Percentiles rank a stretch among this genome's conserved stretches.
phyloP scores from a whole-genome alignment of 1,140 invertebrate genomes.

The Drosophila tristis region DNA sequence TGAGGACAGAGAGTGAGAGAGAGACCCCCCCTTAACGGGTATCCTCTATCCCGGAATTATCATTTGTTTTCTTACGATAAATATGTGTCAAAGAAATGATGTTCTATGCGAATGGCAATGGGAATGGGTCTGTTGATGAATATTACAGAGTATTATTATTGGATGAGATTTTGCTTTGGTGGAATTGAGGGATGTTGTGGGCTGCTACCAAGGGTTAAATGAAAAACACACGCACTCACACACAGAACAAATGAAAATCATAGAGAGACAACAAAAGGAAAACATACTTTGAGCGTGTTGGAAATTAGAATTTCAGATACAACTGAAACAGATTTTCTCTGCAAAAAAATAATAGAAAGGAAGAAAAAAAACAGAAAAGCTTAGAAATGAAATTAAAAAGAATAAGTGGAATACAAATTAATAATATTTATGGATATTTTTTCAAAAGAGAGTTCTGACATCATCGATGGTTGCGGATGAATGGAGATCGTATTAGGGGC shows the following conservation, averaged over 20 bases:
- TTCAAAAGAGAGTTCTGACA: conserved; percentile 27
- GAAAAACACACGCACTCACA: conserved; percentile 18
- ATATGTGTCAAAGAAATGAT: conserved; percentile 40
- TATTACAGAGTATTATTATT: conserved; percentile 43
- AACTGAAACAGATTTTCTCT: conserved; percentile 74
- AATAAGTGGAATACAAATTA: conserved; percentile 7
- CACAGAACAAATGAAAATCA: conserved; percentile 16
- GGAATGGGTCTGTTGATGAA: conserved; percentile 35
- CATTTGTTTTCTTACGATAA: conserved; percentile 40
- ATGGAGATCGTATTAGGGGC: conserved; percentile 51
- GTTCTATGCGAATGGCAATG: conserved; percentile 21
- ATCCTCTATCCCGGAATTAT: conserved; percentile 32
- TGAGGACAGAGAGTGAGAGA: conserved; percentile 8
- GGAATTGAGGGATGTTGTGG: conserved; percentile 19
- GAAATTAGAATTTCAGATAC: conserved; percentile 77
- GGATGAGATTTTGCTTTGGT: conserved; percentile 25
- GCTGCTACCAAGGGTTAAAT: conserved; percentile 57
- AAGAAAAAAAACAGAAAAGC: conserved; percentile 26
- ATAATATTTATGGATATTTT: conserved; percentile 38
- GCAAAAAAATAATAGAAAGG: conserved; percentile 68
- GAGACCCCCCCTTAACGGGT: neutral
- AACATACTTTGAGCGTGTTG: conserved; percentile 79
- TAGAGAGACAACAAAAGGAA: conserved; percentile 44
- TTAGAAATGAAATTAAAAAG: conserved; percentile 29
- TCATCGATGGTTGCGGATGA: conserved; percentile 31